Conservation (phyloP, 30 jellyfish, hydroid and myxozoan genomes). For the Aurelia sp. region DNA sequence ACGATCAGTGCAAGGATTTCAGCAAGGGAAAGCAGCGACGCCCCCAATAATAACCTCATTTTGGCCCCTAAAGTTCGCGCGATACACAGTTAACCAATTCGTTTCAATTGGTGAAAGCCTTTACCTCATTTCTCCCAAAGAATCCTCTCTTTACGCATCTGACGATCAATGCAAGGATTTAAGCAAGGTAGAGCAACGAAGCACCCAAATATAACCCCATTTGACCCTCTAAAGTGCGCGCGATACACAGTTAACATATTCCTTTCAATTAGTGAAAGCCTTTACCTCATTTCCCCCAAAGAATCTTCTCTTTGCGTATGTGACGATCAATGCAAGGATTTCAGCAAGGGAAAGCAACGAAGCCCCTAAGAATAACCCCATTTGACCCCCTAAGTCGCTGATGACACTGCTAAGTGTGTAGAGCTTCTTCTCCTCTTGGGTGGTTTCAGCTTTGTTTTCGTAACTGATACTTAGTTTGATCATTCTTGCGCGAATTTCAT, state of each 20-base stretch:
- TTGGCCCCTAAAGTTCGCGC: slow-evolving; percentile 46
- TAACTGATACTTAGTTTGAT: slow-evolving; percentile 44
- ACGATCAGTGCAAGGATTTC: slow-evolving; percentile 30
- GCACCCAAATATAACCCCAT: slow-evolving; percentile 61
- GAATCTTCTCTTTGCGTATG: not conserved
- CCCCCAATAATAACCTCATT: slow-evolving; percentile 32
- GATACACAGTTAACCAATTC: not conserved
- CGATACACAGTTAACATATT: not conserved
- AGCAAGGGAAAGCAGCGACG: slow-evolving; percentile 38
- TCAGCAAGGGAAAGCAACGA: slow-evolving; percentile 48
- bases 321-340: slow-evolving; percentile 14
- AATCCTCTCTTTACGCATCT: not conserved
- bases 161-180: slow-evolving; percentile 16
- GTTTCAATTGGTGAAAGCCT: not conserved
- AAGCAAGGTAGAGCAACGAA: slow-evolving; percentile 40
- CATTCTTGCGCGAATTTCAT: slow-evolving; percentile 35
- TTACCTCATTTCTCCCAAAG: not conserved
- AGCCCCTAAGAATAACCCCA: slow-evolving; percentile 69
- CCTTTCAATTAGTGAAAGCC: too few relatives aligned
- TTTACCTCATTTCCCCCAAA: too few relatives aligned
- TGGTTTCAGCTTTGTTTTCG: slow-evolving; percentile 1
- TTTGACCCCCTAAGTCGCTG: slow-evolving; percentile 56
- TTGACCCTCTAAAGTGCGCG: slow-evolving; percentile 44
- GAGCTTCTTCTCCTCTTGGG: slow-evolving; percentile 15
- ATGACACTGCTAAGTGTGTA: slow-evolving; percentile 1